Evolutionary conservation across 2,113 vertebrate genomes (phyloP), one percentile per base, ranked within the genome.

Genomic region (Thermophis baileyi): DNA sequence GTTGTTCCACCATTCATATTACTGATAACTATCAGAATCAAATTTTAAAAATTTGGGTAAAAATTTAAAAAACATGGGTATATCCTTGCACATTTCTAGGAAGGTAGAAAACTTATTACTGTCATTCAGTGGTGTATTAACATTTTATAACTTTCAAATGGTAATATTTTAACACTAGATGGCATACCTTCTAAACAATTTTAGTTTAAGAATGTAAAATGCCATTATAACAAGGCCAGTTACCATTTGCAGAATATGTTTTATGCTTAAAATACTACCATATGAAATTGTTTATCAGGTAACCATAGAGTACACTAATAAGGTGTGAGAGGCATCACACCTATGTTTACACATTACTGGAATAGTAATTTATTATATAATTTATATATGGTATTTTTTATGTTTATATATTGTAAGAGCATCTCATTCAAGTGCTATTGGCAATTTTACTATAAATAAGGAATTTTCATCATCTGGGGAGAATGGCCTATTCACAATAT

Each of bases 111-210:
- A 46, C 47, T 46, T 11, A 87, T 6, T 50, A n/a, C n/a, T n/a
- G n/a, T n/a, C n/a, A 87, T 87, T 87, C 12, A 14, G 69, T 35
- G n/a, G n/a, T 74, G 63, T 35, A 74, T 35, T 74, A 20, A 35
- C n/a, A 81, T 81, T 81, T 81, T 40, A 40, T 6, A 35, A 81
- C 69, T 81, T 81, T 81, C 69, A 81, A 8, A 81, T 81, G 69
- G 69, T 81, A 92, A 94, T 46, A 87, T 55, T 85, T 25, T 89
- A 92, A 94, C 97, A 94, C 96, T 97, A 98, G 97, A 95, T 97
- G 97, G 97, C 96, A 94, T 94, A 95, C 95, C 93, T 94, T 96
- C 94, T 95, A 94, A 96, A 93, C 95, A 93, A 89, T 87, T 4
- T n/a, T 55, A 51, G 91, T 0, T 51, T 24, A 92, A 94, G 11